Evolutionary conservation across 2,113 vertebrate genomes (phyloP).

Genomic region (Lepisosteus osseus): DNA sequence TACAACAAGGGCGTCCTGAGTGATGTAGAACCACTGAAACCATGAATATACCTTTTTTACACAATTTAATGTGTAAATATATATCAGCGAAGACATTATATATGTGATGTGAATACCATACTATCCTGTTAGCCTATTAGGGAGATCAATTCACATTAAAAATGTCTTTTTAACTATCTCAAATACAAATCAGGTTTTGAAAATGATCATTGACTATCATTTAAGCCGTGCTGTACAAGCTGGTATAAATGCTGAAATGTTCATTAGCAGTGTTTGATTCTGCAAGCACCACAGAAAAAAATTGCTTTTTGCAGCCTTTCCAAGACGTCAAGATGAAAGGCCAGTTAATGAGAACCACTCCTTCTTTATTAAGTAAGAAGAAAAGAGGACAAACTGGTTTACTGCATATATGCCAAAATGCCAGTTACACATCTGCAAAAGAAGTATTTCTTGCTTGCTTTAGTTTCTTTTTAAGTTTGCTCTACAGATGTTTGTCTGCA

Average conservation of each 20-base stretch:
- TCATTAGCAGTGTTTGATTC: conserved; percentile 39
- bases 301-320: not conserved
- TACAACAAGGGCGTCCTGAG: no score
- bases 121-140: no score
- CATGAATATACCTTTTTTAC: no score
- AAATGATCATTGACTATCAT: not conserved
- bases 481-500: conserved; percentile 39
- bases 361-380: not conserved
- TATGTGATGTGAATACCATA: no score
- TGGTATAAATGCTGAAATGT: conserved; percentile 16
- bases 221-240: not conserved
- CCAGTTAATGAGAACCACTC: not conserved
- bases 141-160: no score
- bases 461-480: conserved; percentile 2
- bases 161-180: no score
- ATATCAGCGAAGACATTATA: no score
- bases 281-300: conserved; percentile 4
- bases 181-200: no score
- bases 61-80: no score
- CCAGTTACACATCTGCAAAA: conserved; percentile 47
- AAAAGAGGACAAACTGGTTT: conserved; percentile 27
- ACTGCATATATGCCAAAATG: conserved; percentile 28
- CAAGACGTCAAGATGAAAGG: not conserved
- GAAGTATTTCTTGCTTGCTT: conserved; percentile 38
- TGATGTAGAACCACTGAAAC: no score